phyloP scores from a whole-genome alignment of 2,113 vertebrate species.

The Talpa occidentalis region DNA sequence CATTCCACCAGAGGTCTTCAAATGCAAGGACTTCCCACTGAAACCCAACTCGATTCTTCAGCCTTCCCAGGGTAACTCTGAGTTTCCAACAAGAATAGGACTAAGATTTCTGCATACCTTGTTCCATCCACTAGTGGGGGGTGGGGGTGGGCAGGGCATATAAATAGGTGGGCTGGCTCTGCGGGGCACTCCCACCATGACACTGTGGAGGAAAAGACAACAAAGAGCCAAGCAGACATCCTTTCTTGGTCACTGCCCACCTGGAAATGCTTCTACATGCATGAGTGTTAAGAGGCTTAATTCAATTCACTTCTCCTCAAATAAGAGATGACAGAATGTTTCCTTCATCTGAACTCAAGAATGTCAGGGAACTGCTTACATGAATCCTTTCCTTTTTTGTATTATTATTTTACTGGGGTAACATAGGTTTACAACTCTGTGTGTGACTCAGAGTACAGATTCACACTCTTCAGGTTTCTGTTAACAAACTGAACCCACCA shows the following conservation, averaged over 20 bases:
- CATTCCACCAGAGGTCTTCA: background rate
- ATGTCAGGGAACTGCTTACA: background rate
- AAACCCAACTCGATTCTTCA: background rate
- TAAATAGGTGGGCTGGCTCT: background rate
- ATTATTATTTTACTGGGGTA: no score
- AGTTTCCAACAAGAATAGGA: fast-evolving
- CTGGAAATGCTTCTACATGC: background rate
- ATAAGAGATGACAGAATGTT: background rate
- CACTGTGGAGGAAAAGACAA: background rate
- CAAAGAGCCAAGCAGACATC: background rate
- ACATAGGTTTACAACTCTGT: no score
- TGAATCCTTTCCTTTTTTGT: no score
- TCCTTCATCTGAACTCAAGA: background rate
- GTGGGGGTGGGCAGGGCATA: background rate
- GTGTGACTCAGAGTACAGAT: no score
- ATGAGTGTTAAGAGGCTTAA: background rate
- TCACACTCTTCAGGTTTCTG: no score
- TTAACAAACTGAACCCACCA: no score
- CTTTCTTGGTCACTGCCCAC: no score
- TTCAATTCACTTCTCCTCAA: no score
- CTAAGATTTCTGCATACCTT: background rate
- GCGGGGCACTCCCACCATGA: background rate
- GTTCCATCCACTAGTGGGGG: background rate
- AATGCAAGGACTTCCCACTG: background rate
- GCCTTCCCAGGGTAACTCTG: background rate